phyloP scores from a whole-genome alignment of 2,888 invertebrate genomes.

The Tolmerus cingulatus region DNA sequence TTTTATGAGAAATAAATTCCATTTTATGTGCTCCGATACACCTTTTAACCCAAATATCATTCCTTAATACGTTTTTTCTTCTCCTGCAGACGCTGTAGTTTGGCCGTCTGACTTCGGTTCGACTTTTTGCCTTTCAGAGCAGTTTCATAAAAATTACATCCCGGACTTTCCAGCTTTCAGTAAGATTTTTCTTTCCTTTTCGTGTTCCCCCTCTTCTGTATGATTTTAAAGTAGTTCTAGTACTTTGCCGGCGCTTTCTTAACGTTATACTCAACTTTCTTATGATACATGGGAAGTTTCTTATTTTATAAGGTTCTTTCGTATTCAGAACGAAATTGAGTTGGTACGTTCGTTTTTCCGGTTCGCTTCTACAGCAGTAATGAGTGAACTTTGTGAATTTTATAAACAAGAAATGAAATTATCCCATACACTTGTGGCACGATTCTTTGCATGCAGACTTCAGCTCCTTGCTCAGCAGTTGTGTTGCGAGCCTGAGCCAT shows the following conservation, averaged over 20 bases:
- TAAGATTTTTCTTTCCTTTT: conserved; percentile 28
- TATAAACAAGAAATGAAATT: conserved; percentile 18
- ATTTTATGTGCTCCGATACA: conserved; percentile 53
- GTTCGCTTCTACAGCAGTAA: background rate
- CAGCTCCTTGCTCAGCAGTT: background rate
- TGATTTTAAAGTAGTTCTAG: conserved; percentile 43
- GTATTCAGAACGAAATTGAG: conserved; percentile 36
- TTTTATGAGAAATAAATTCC: conserved; percentile 53
- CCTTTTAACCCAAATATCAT: conserved; percentile 51
- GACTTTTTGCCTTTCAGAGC: conserved; percentile 22
- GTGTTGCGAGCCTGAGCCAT: background rate
- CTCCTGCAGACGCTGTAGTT: conserved; percentile 29
- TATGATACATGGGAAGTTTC: conserved; percentile 36
- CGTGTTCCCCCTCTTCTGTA: conserved; percentile 3
- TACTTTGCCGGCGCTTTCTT: conserved; percentile 31
- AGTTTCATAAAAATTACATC: conserved; percentile 43
- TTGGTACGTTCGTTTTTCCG: background rate
- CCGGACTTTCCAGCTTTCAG: conserved; percentile 28
- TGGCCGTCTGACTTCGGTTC: conserved; percentile 26
- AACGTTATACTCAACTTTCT: conserved; percentile 12
- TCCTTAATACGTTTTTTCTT: conserved; percentile 42
- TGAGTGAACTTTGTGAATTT: conserved; percentile 40
- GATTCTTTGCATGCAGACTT: background rate
- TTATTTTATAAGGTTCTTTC: conserved; percentile 28
- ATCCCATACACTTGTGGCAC: background rate